Evolutionary conservation across 2,888 invertebrate genomes (phyloP).

Genomic region (Chelonus formosanus): DNA sequence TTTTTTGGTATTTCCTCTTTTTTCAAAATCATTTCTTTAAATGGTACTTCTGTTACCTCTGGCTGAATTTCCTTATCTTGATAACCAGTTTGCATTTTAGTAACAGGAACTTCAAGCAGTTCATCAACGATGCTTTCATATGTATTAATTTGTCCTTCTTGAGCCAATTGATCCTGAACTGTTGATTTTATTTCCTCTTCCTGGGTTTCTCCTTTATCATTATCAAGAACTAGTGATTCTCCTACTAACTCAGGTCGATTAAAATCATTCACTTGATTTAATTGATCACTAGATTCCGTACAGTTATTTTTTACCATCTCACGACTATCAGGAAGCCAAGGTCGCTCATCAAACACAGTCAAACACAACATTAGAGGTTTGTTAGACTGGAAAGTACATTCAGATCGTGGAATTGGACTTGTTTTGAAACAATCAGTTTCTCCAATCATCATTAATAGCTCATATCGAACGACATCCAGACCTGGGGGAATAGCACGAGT

Average conservation of each 20-base stretch:
- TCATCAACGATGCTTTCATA: slow-evolving; percentile 41
- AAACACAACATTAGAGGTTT: slow-evolving; percentile 51
- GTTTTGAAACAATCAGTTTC: slow-evolving; percentile 56
- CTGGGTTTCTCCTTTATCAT: slow-evolving; percentile 30
- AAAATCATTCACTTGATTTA: slow-evolving; percentile 46
- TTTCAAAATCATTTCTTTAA: slow-evolving; percentile 42
- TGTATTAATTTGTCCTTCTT: slow-evolving; percentile 45
- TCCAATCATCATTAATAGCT: slow-evolving; percentile 54
- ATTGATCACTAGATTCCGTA: slow-evolving; percentile 46
- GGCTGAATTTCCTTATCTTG: slow-evolving; percentile 22
- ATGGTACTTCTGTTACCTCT: slow-evolving; percentile 44
- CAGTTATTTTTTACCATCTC: slow-evolving; percentile 58
- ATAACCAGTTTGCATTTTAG: slow-evolving; percentile 11
- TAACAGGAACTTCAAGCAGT: slow-evolving; percentile 29
- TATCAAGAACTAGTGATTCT: slow-evolving; percentile 31
- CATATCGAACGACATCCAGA: slow-evolving; percentile 54
- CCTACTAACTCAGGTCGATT: slow-evolving; percentile 34
- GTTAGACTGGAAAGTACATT: slow-evolving; percentile 52
- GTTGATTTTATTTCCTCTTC: slow-evolving; percentile 44
- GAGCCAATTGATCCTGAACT: slow-evolving; percentile 50
- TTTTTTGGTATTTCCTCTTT: slow-evolving; percentile 40
- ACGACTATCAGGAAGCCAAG: slow-evolving; percentile 51
- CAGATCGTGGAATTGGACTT: slow-evolving; percentile 46
- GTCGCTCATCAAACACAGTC: slow-evolving; percentile 56
- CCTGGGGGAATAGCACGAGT: slow-evolving; percentile 56